A percentile compares a stretch with the other conserved stretches of the same genome.
These are phyloP conservation scores for Myotis vivesi DNA, from an alignment of 2,797 vertebrate species.

Conservation along the genomic window DNA sequence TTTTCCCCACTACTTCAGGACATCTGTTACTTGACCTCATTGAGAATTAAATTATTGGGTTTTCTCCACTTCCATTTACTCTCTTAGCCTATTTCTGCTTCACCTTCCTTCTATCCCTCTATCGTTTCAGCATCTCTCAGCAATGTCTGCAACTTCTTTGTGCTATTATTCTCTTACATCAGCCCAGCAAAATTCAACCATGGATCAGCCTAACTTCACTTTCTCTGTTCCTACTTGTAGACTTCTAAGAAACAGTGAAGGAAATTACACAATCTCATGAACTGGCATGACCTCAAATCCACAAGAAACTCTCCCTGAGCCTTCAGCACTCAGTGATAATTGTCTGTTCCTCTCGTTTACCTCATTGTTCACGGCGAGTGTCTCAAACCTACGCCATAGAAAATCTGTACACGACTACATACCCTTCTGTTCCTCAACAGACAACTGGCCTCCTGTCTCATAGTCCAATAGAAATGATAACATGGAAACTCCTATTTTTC, in stretches of 20 bases:
- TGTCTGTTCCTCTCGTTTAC: not conserved
- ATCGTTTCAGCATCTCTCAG: not conserved
- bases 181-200: not conserved
- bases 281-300: not conserved
- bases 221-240: not conserved
- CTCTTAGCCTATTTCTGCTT: not conserved
- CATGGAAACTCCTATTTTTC: not conserved
- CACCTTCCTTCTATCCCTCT: not conserved
- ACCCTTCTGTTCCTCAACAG: not conserved
- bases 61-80: not conserved
- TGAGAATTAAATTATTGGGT: not conserved
- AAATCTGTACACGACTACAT: not conserved
- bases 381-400: not conserved
- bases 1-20: not conserved
- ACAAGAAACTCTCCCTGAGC: not conserved
- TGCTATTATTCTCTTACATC: not conserved
- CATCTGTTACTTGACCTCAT: not conserved
- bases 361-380: not conserved
- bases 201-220: not conserved
- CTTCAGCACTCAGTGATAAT: not conserved
- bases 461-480: not conserved
- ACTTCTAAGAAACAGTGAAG: not conserved
- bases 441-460: not conserved
- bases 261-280: not conserved
- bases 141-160: not conserved